A percentile compares a stretch with the other conserved stretches of the same genome.
phyloP scores from a whole-genome alignment of 2,797 vertebrate genomes.

The Xenops minutus region DNA sequence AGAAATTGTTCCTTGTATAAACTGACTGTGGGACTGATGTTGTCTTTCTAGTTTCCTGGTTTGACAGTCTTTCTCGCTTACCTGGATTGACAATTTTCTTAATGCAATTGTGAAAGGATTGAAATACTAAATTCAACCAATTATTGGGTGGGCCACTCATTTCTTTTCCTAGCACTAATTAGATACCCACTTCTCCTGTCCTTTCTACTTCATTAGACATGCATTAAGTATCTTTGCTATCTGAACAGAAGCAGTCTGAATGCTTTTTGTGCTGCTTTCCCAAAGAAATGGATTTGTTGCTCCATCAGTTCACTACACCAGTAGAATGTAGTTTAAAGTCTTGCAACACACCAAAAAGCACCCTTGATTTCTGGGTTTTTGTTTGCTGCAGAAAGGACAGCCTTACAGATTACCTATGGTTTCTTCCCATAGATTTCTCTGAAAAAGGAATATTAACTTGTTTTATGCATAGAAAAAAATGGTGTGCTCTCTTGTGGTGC shows the following conservation, averaged over 20 bases:
- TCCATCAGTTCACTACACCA: not conserved
- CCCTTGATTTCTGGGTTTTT: not conserved
- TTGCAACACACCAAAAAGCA: not conserved
- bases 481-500: not conserved
- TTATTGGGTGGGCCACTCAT: not conserved
- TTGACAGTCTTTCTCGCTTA: not conserved
- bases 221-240: not conserved
- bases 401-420: not conserved
- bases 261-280: not conserved
- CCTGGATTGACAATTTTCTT: not conserved
- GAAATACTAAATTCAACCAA: not conserved
- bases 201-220: not conserved
- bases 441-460: not conserved
- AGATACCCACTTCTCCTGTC: not conserved
- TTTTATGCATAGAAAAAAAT: not conserved
- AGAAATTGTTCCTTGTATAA: not conserved
- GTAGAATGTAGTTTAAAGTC: not conserved
- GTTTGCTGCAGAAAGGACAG: not conserved
- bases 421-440: not conserved
- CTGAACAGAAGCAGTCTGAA: not conserved
- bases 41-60: not conserved
- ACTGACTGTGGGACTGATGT: not conserved
- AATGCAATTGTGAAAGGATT: not conserved
- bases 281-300: not conserved
- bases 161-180: not conserved